Percentiles rank a stretch among this genome's conserved stretches.
phyloP scores from a whole-genome alignment of 2,888 invertebrate genomes.

The Lymantria dispar region DNA sequence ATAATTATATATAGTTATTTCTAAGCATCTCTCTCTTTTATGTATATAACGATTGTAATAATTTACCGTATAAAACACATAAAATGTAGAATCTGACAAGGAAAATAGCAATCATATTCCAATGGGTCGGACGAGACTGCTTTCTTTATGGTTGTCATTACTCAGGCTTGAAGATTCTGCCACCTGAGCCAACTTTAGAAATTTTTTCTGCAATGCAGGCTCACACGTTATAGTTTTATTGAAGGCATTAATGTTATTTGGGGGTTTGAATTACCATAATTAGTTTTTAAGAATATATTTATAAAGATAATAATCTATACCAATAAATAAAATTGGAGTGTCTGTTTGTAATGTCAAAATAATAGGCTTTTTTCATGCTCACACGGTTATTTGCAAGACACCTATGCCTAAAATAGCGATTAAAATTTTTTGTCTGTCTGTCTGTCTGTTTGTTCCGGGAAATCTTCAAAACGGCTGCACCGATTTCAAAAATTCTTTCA shows the following conservation, averaged over 20 bases:
- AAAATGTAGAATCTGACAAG: constrained; percentile 16
- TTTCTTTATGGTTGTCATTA: constrained; percentile 54
- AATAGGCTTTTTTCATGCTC: too few relatives aligned
- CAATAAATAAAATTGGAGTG: too few relatives aligned
- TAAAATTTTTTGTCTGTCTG: too few relatives aligned
- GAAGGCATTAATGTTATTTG: background rate
- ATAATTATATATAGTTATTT: too few relatives aligned
- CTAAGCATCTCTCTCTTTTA: background rate
- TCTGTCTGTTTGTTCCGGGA: too few relatives aligned
- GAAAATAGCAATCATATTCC: constrained; percentile 29
- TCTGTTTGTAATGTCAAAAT: too few relatives aligned
- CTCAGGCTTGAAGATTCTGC: constrained; percentile 40
- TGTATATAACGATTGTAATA: background rate
- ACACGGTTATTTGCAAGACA: too few relatives aligned
- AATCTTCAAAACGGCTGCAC: too few relatives aligned
- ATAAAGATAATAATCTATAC: too few relatives aligned
- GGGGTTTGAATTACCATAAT: too few relatives aligned
- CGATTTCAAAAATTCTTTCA: too few relatives aligned
- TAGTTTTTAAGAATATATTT: background rate
- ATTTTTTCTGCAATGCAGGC: constrained; percentile 57
- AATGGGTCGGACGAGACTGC: constrained; percentile 30
- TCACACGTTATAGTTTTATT: constrained; percentile 2
- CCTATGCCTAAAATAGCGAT: too few relatives aligned
- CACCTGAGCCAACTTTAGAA: constrained; percentile 48
- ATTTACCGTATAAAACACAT: background rate